Base-by-base conservation (phyloP, 2,797 vertebrate species). In the Halcyon smyrnensis region DNA sequence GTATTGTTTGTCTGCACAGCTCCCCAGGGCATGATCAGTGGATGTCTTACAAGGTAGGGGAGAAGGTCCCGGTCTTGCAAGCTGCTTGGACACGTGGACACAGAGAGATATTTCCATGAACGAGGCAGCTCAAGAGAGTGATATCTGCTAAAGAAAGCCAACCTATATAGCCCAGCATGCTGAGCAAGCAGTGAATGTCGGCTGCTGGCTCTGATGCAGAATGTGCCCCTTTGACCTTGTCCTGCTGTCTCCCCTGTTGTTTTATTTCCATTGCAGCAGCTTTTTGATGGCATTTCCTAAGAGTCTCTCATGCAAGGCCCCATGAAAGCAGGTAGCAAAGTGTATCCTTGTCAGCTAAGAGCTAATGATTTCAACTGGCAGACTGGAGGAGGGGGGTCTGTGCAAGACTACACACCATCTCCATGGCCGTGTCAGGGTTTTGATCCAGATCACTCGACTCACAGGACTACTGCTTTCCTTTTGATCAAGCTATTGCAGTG, bases 341-440 rank as follows among this genome's bases (percentile, higher is more conserved):
- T 57, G 30, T 46, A 67, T 10, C 24, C 20, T 11, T 59, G 32
- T 15, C 53, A 57, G 19, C 13, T 16, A n/a, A 39, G 48, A 62
- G 57, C 30, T 65, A 7, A 65, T 37, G 18, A 8, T 46, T 46
- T 34, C 25, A 84, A 7, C 41, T 24, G 68, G 46, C 57, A 80
- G 83, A n/a, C 34, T 56, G 67, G 28, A 56, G 67, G 9, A 82
- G 34, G 8, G 73, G 5, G 17, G 16, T 62, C n/a, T 57, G 5
- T 65, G 46, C 41, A 51, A 70, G 17, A 14, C 25, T 75, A 20
- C 10, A 2, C 62, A 30, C 1, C 46, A 46, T 27, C 24, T 76
- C 57, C 78, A 3, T 4, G 30, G 59, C 37, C 34, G 20, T 16
- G 10, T 0, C 0, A 79, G 23, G 21, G 5, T 34, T 36, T 86